Conservation (phyloP, 2,888 invertebrate genomes). For the Perizoma affinitatum region DNA sequence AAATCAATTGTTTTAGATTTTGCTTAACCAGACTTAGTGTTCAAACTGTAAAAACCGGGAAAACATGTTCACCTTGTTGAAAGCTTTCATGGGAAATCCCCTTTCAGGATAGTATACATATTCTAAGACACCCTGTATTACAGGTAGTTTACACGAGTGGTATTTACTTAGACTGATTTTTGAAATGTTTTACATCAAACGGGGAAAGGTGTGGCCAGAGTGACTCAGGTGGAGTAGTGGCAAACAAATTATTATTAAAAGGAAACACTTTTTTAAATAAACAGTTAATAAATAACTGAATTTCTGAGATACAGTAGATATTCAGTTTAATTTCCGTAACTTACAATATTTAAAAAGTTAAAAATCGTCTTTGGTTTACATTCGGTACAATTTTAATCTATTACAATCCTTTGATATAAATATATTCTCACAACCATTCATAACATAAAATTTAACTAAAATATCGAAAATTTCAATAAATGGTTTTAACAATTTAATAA, state of each 20-base stretch:
- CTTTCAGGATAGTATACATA: too few species aligned
- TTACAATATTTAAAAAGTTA: conserved; percentile 32
- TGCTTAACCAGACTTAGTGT: too few species aligned
- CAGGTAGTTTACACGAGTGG: too few species aligned
- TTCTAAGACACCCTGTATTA: too few species aligned
- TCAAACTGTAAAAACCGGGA: too few species aligned
- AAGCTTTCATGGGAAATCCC: too few species aligned
- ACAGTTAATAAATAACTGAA: conserved; percentile 1
- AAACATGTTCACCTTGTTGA: too few species aligned
- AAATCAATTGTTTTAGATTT: too few species aligned
- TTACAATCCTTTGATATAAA: conserved; percentile 39
- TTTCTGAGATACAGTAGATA: conserved; percentile 7
- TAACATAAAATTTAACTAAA: conserved; percentile 38
- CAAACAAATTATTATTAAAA: background rate
- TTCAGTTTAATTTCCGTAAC: conserved; percentile 22
- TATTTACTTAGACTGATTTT: conserved; percentile 3
- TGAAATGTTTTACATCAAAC: background rate
- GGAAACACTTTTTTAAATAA: too few species aligned
- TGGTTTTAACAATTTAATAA: conserved; percentile 49
- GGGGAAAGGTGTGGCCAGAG: conserved; percentile 2
- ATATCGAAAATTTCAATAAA: conserved; percentile 34
- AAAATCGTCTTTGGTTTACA: conserved; percentile 34
- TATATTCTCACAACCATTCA: conserved; percentile 47
- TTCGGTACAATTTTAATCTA: conserved; percentile 25
- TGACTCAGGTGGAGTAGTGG: conserved; percentile 8